Evolutionary conservation across 37 sponge, comb jelly and placozoan genomes (phyloP), one percentile per base, ranked within the genome.

Genomic region (Ianthella basta): DNA sequence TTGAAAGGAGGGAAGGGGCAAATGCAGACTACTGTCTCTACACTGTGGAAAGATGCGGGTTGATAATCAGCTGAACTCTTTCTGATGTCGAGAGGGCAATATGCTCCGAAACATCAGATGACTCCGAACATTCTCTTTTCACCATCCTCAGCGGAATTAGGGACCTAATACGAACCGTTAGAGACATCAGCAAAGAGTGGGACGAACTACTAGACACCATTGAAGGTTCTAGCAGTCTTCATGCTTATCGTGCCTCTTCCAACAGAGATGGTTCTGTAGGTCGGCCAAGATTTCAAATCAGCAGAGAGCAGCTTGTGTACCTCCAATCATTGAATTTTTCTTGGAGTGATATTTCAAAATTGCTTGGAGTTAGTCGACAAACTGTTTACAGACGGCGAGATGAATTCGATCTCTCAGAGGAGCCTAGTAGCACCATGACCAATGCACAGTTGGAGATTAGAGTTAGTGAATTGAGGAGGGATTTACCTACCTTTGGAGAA

Each of bases 311-410:
- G 83, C 75, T 89, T 10, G 56, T 79, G 35, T 89, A 85, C 53
- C 34, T 89, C 24, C 25, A 55, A n/a, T 81, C 82, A 19, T 19
- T 89, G 44, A 70, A 64, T 23, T 89, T 89, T 80, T 53, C 81
- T 18, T 89, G 89, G 89, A 80, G 32, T 61, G 66, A 56, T 27
- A 89, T 89, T 74, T 86, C 90, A 36, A 29, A 10, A 30, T 29
- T 89, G 20, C 55, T 89, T 10, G 85, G 85, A 33, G 83, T 89
- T 4, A 84, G 85, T 16, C n/a, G 53, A 23, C 80, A 84, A 82
- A 89, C 89, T 8, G 39, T 89, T 8, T 89, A 84, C 50, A 57
- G 89, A 8, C 37, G 89, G 34, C 32, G 85, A 35, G 32, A 55
- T 25, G 91, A 90, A 39, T 90, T 69, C 60, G 82, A 73, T 29